These are phyloP conservation scores for Pelagia noctiluca DNA, from an alignment of 30 jellyfish, hydroid and myxozoan species.

Conservation along the genomic window DNA sequence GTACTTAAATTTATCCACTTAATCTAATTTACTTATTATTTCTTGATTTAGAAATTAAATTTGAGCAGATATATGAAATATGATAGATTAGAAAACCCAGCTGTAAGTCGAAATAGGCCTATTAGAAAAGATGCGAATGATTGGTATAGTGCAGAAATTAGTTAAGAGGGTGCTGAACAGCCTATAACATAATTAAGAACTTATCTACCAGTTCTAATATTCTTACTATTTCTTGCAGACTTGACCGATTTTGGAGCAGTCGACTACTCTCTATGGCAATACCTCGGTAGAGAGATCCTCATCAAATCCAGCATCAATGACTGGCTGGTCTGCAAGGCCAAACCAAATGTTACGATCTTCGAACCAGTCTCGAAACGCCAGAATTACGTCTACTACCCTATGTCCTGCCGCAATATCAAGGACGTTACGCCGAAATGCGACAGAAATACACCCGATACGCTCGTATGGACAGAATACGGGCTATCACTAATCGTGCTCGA, in stretches of 20 bases:
- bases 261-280: constrained; percentile 80
- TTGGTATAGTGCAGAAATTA: too few species aligned
- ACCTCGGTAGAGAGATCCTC: constrained; percentile 81
- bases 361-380: constrained; percentile 61
- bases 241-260: constrained; percentile 70
- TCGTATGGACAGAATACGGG: constrained; percentile 86
- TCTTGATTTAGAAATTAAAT: too few species aligned
- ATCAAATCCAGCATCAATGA: constrained; percentile 75
- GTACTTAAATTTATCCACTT: too few species aligned
- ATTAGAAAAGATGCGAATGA: too few species aligned
- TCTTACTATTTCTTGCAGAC: constrained; percentile 34
- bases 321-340: constrained; percentile 85
- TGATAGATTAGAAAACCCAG: too few species aligned
- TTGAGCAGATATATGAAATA: too few species aligned
- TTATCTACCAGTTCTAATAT: neutral
- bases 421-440: constrained; percentile 84
- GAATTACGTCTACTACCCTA: constrained; percentile 35
- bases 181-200: neutral
- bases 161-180: too few species aligned
- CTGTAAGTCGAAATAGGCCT: too few species aligned
- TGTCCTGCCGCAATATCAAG: constrained; percentile 63
- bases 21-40: too few species aligned
- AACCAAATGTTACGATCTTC: constrained; percentile 59
- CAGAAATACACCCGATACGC: constrained; percentile 66
- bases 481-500: constrained; percentile 62